Base-by-base conservation (phyloP, 2,113 vertebrate species). In the Atlantisia rogersi region DNA sequence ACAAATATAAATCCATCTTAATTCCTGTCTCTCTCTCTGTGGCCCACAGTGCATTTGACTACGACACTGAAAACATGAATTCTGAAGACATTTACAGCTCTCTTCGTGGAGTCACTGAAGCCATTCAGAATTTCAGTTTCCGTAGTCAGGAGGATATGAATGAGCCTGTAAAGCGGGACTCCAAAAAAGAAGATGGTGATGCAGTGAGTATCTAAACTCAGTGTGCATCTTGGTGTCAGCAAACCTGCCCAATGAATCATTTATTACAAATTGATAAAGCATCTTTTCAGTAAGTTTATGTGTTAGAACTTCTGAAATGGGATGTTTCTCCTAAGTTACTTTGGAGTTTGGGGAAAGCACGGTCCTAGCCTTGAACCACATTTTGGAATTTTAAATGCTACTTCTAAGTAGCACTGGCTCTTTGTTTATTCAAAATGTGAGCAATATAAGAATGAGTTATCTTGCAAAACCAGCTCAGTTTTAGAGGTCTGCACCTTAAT, bases 31-130 rank as follows among this genome's bases (percentile, higher is more conserved):
- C 64, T 13, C 69, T 64, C 20, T 93, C 20, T 0, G 0, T 86
- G 64, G 48, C 56, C 18, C 92, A 68, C 97, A 99, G 99, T 98
- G 98, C 99, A 95, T 99, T 99, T 97, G 99, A 99, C 96, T 99
- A 99, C 42, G 99, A 99, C 97, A 99, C 99, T 37, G 99, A 99
- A 97, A 99, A 99, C 92, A 99, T 99, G 99, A 99, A 99, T 98
- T 99, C 99, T 14, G 99, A 99, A 97, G 99, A 99, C 97, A 99
- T 99, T 97, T 99, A 99, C 97, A 99, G 99, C 95, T 99, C 99
- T 74, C 98, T 99, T 88, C 98, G 99, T 97, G 99, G 99, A 32
- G 99, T 99, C 86, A 99, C 99, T 24, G 99, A 99, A 98, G 99
- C 99, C 58, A 99, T 99, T 97, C 99, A 99, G 98, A 99, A 99